Evolutionary conservation across 1,140 invertebrate genomes (phyloP).

Genomic region (Bombus huntii): DNA sequence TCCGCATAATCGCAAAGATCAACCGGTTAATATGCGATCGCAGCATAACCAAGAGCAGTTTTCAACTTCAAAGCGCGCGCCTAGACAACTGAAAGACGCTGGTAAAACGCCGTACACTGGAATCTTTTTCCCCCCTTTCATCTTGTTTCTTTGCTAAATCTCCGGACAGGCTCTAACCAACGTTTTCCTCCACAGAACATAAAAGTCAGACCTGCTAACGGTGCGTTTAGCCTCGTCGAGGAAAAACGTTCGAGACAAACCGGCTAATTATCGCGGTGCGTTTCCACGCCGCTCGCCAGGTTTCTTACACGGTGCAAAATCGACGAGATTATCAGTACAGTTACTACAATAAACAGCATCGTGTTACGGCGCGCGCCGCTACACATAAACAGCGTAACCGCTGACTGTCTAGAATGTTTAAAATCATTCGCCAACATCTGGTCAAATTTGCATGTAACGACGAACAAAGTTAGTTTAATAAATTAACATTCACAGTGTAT

Average conservation of each 20-base stretch:
- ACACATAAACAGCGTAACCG: not conserved
- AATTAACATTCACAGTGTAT: too few relatives aligned
- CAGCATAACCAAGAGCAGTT: not conserved
- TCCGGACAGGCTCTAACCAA: not conserved
- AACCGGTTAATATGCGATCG: not conserved
- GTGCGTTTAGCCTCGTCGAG: not conserved
- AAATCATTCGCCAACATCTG: too few relatives aligned
- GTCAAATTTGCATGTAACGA: too few relatives aligned
- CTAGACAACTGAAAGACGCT: not conserved
- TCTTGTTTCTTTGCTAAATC: slow-evolving; percentile 8
- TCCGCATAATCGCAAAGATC: not conserved
- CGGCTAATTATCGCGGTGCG: slow-evolving; percentile 43
- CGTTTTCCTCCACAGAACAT: not conserved
- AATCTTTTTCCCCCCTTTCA: not conserved
- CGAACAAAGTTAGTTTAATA: too few relatives aligned
- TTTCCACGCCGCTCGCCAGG: not conserved
- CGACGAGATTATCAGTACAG: slow-evolving; percentile 32
- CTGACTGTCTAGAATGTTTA: not conserved
- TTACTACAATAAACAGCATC: slow-evolving; percentile 28
- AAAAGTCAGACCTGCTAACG: slow-evolving; percentile 28
- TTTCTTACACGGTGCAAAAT: slow-evolving; percentile 24
- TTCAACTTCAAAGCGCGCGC: not conserved
- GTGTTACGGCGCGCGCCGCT: not conserved
- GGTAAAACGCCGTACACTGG: not conserved
- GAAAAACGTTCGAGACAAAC: slow-evolving; percentile 35